Base-by-base conservation (phyloP, 2,888 invertebrate genomes). In the Chouioia cunea region DNA sequence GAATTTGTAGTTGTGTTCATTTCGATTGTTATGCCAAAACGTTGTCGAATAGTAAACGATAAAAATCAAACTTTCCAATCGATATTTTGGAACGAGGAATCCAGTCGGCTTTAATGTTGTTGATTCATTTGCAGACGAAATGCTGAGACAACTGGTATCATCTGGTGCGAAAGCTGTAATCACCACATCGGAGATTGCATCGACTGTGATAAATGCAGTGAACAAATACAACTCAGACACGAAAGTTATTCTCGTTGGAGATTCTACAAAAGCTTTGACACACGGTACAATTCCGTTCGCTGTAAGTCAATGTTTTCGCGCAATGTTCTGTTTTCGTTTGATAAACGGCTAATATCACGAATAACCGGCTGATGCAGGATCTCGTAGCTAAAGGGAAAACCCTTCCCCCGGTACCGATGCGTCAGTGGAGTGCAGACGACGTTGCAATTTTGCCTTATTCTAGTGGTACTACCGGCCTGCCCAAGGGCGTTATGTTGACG, bases 161-260 rank as follows among this genome's bases (percentile, higher is more conserved):
- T 91, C 91, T 15, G 86, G 88, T n/a, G 89, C 91, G 0, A 92
- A 91, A 84, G 86, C 89, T 2, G 81, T 93, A 1, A 86, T 93
- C 20, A 91, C 92, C 0, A 85, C 88, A 18, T 85, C 87, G 10
- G 88, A 89, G 78, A 87, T 89, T 71, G 89, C 89, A 73, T 81
- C 85, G 0, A 87, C 82, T 2, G 86, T 90, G 1, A 65, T 82
- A 1, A 87, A 88, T 77, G 88, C 89, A n/a, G 80, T 73, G 60
- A 66, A 68, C 4, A 59, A 65, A 18, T 53, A 50, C 23, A 57
- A 63, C 4, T 73, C 76, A 16, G 59, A 74, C 8, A 54, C 76
- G 0, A 78, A 78, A 50, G 64, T 78, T 16, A 79, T 86, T 68
- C 80, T 83, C 77, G 83, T 85, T 15, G 87, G 88, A 3, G 83